phyloP scores from a whole-genome alignment of 2,888 invertebrate species.

The Chironomus tentans region DNA sequence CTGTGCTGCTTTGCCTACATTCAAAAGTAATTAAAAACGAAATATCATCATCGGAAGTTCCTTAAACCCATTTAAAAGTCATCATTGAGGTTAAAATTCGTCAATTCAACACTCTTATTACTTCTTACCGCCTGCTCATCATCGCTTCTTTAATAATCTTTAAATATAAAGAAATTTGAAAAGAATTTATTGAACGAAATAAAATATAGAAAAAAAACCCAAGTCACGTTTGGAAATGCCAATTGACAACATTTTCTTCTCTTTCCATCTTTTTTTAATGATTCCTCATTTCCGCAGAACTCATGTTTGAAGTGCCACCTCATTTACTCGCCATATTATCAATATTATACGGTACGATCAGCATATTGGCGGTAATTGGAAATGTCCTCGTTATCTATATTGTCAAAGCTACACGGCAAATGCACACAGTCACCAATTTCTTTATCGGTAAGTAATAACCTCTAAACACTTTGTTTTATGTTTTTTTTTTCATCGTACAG shows the following conservation, averaged over 20 bases:
- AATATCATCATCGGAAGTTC: neutral
- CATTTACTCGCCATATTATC: slow-evolving; percentile 65
- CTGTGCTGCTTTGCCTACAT: too few relatives aligned
- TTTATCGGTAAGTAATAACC: slow-evolving; percentile 47
- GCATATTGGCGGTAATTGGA: slow-evolving; percentile 69
- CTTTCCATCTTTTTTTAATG: neutral
- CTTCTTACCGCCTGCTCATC: too few relatives aligned
- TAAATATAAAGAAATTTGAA: too few relatives aligned
- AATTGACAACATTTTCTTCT: neutral
- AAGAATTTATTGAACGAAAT: neutral
- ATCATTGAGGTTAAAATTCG: neutral
- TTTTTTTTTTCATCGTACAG: neutral
- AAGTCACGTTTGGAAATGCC: neutral
- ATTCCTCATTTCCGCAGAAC: slow-evolving; percentile 42
- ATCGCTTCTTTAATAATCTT: too few relatives aligned
- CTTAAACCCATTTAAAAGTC: neutral
- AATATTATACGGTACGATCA: slow-evolving; percentile 71
- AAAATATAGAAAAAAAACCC: neutral
- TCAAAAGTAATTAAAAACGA: too few relatives aligned
- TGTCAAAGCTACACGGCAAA: slow-evolving; percentile 63
- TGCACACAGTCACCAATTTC: slow-evolving; percentile 78
- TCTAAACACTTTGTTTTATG: neutral
- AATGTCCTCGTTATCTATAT: slow-evolving; percentile 81
- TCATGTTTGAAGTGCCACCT: slow-evolving; percentile 63
- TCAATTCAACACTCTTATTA: too few relatives aligned